A percentile compares a stretch with the other conserved stretches of the same genome.
Evolutionary conservation across 2,888 invertebrate genomes (phyloP).

Genomic region (Alsophila aescularia): DNA sequence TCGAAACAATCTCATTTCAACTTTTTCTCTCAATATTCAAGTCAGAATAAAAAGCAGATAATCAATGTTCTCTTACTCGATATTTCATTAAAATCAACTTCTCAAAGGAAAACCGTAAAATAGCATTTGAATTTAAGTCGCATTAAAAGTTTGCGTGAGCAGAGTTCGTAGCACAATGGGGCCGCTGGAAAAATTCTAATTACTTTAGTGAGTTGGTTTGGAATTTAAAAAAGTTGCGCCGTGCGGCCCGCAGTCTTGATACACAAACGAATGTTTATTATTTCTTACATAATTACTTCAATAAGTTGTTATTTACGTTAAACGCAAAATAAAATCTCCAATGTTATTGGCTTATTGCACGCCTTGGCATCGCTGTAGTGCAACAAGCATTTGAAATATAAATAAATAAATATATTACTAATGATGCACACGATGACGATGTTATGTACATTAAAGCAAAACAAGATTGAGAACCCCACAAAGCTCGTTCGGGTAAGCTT

Average conservation of each 20-base stretch:
- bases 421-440: too few relatives aligned
- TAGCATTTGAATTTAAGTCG: constrained; percentile 80
- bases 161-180: constrained; percentile 76
- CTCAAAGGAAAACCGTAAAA: constrained; percentile 74
- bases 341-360: too few relatives aligned
- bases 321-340: too few relatives aligned
- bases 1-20: constrained; percentile 18
- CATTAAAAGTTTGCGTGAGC: constrained; percentile 81
- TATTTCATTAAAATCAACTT: constrained; percentile 70
- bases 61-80: constrained; percentile 50
- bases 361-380: too few relatives aligned
- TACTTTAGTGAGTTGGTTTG: constrained; percentile 74
- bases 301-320: neutral
- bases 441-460: too few relatives aligned
- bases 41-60: constrained; percentile 37
- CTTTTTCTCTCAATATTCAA: constrained; percentile 18
- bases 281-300: constrained; percentile 32
- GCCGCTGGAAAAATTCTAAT: constrained; percentile 81
- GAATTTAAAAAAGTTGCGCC: constrained; percentile 75
- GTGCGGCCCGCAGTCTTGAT: constrained; percentile 51
- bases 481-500: too few relatives aligned
- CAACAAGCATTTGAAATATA: too few relatives aligned
- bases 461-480: too few relatives aligned
- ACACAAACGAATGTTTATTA: constrained; percentile 52
- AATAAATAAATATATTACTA: too few relatives aligned